Conservation (phyloP, 2,888 invertebrate species). For the Tetranychus truncatus region DNA sequence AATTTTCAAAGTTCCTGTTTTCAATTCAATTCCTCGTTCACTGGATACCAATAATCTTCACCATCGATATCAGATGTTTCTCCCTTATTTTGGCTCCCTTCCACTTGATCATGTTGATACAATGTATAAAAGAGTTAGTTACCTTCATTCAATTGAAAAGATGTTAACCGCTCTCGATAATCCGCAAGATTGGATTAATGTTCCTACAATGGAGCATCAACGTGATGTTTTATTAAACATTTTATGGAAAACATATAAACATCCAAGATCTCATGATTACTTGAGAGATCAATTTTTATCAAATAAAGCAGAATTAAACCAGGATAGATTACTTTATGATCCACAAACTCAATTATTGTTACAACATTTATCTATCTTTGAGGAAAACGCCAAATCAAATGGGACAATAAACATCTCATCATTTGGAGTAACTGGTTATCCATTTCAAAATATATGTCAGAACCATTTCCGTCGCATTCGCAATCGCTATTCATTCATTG, state of each 20-base stretch:
- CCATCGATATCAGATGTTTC: background rate
- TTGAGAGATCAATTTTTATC: background rate
- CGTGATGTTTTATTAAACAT: background rate
- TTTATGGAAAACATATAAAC: background rate
- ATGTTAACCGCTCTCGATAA: background rate
- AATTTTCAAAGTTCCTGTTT: conserved; percentile 5
- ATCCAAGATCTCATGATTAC: background rate
- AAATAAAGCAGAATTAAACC: background rate
- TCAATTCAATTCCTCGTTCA: background rate
- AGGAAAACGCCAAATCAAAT: background rate
- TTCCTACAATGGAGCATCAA: background rate
- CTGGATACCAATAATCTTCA: conserved; percentile 1
- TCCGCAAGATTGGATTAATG: background rate
- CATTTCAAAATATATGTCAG: background rate
- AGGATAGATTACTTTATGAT: background rate
- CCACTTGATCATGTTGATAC: background rate
- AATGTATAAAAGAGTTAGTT: background rate
- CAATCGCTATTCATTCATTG: background rate
- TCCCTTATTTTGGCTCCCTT: background rate
- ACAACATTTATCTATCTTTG: background rate
- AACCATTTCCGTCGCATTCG: background rate
- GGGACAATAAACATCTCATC: background rate
- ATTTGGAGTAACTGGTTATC: background rate
- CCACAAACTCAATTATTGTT: background rate
- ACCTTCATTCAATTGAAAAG: background rate